These are phyloP conservation scores for Teleogryllus oceanicus DNA, from an alignment of 2,888 invertebrate genomes.

Conservation along the genomic window DNA sequence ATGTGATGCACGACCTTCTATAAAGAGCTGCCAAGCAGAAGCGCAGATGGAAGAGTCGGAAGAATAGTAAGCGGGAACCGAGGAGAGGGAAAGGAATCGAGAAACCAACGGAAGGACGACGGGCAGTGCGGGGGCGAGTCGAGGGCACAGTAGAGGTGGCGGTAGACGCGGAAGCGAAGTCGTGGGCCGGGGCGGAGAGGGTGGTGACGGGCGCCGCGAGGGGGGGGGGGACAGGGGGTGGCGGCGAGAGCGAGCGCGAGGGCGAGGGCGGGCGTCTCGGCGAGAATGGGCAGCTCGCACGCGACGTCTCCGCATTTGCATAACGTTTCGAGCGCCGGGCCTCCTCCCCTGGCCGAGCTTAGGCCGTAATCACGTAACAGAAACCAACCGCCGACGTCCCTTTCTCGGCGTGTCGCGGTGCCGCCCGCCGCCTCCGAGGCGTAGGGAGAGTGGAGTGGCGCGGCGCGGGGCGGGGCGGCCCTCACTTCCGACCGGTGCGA, in stretches of 20 bases:
- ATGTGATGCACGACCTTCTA: no score
- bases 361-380: conserved; percentile 18
- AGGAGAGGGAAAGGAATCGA: no score
- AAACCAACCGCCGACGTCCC: not conserved
- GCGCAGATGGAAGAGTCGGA: no score
- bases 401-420: not conserved
- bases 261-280: not conserved
- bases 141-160: not conserved
- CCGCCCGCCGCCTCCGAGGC: no score
- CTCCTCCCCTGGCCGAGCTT: not conserved
- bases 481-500: no score
- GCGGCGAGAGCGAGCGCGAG: not conserved
- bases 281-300: conserved; percentile 1
- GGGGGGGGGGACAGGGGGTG: not conserved
- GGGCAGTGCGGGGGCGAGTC: not conserved
- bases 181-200: not conserved
- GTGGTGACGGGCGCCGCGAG: not conserved
- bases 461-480: no score
- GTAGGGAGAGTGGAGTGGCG: no score
- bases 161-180: not conserved
- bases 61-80: no score
- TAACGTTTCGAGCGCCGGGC: not conserved
- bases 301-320: conserved; percentile 6
- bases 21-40: no score
- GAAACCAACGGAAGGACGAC: no score